Percentiles rank a stretch among this genome's conserved stretches.
Evolutionary conservation across 2,797 vertebrate genomes (phyloP).

Genomic region (Pelochelys cantorii): DNA sequence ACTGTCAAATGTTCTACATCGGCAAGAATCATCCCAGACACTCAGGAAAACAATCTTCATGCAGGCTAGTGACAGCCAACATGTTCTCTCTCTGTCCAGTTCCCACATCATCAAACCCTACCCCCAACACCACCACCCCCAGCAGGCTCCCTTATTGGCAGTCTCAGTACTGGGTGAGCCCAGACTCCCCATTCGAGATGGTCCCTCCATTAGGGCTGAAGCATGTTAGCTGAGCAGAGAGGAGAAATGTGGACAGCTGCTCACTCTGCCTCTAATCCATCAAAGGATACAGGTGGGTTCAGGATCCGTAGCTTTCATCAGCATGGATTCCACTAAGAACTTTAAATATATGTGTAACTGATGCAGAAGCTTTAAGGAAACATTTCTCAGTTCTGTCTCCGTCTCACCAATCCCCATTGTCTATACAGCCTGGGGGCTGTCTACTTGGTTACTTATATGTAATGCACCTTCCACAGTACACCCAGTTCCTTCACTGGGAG

Average conservation of each 20-base stretch:
- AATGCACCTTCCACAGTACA: neutral
- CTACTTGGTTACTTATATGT: neutral
- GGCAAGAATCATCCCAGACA: neutral
- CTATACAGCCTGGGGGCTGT: neutral
- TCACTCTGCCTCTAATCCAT: neutral
- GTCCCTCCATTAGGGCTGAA: neutral
- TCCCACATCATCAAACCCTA: neutral
- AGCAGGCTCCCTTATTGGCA: neutral
- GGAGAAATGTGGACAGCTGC: neutral
- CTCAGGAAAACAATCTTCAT: neutral
- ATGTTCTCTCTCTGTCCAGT: neutral
- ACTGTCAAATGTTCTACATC: neutral
- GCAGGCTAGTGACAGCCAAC: neutral
- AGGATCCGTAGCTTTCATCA: neutral
- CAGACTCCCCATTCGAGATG: neutral
- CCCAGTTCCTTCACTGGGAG: neutral
- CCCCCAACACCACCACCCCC: too few species aligned
- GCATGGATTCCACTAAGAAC: neutral
- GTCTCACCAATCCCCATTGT: neutral
- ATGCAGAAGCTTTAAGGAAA: neutral
- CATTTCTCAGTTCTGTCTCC: neutral
- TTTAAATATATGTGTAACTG: neutral
- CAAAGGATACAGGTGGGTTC: neutral
- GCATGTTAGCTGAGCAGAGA: neutral
- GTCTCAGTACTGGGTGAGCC: neutral